A percentile compares a stretch with the other conserved stretches of the same genome.
Conservation (phyloP, 2,888 invertebrate species). For the Rhogogaster chlorosoma region DNA sequence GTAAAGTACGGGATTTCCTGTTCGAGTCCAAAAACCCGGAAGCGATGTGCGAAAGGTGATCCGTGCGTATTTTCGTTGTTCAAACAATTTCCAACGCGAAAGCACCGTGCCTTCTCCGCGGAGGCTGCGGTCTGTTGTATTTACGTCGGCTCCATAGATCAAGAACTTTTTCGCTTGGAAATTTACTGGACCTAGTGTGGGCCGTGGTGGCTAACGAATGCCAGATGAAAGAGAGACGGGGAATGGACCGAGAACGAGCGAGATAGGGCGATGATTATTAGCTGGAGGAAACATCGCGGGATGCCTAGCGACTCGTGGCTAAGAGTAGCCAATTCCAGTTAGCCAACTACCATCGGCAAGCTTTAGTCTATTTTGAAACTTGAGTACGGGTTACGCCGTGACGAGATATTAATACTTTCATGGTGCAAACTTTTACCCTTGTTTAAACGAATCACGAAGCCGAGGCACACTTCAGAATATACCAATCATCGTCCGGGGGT, state of each 20-base stretch:
- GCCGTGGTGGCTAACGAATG: slow-evolving; percentile 38
- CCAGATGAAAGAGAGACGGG: slow-evolving; percentile 44
- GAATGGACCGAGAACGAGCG: not conserved
- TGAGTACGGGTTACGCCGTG: slow-evolving; percentile 6
- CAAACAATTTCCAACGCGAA: not conserved
- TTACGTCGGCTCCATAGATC: slow-evolving; percentile 37
- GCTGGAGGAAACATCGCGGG: slow-evolving; percentile 21
- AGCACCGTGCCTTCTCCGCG: not conserved
- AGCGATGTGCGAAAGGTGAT: not conserved
- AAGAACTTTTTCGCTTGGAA: slow-evolving; percentile 40
- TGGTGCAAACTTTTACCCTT: slow-evolving; percentile 5
- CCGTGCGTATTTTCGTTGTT: slow-evolving; percentile 17
- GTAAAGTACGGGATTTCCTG: not conserved
- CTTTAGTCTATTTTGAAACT: slow-evolving; percentile 39
- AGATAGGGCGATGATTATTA: slow-evolving; percentile 35
- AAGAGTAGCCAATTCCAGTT: slow-evolving; percentile 47
- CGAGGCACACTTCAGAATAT: not conserved
- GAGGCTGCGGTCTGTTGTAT: slow-evolving; percentile 30
- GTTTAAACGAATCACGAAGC: not conserved
- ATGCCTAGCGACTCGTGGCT: not conserved
- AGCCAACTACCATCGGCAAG: slow-evolving; percentile 36
- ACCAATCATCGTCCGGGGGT: not conserved
- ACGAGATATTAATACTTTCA: slow-evolving; percentile 28
- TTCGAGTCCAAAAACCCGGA: not conserved
- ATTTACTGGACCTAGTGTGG: slow-evolving; percentile 37